Conservation (phyloP, 2,888 invertebrate species). For the Marasmarcha lunaedactyla region DNA sequence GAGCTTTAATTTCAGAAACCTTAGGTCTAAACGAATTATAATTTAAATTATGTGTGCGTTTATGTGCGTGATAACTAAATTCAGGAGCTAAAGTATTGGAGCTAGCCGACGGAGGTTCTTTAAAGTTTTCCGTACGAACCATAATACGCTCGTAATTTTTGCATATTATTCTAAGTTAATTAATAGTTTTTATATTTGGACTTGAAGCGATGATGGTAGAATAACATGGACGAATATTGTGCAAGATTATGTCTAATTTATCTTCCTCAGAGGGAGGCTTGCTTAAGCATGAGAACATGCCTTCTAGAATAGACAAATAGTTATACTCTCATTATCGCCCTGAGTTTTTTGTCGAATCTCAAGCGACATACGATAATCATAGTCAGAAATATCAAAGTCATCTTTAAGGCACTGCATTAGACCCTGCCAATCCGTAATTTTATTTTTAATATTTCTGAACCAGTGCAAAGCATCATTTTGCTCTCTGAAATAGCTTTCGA, state of each 20-base stretch:
- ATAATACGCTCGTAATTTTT: slow-evolving; percentile 11
- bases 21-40: too few relatives aligned
- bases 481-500: slow-evolving; percentile 1
- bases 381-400: slow-evolving; percentile 10
- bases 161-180: slow-evolving; percentile 7
- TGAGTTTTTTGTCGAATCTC: slow-evolving; percentile 6
- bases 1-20: too few relatives aligned
- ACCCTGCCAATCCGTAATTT: slow-evolving; percentile 1
- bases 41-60: too few relatives aligned
- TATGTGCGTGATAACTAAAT: too few relatives aligned
- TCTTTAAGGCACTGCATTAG: neutral
- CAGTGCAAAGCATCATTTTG: slow-evolving; percentile 7
- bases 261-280: slow-evolving; percentile 10
- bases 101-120: slow-evolving; percentile 9
- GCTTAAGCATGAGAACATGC: slow-evolving; percentile 12
- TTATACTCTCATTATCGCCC: slow-evolving; percentile 6
- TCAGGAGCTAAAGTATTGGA: slow-evolving; percentile 11
- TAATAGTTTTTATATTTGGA: slow-evolving; percentile 4
- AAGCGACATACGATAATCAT: slow-evolving; percentile 10
- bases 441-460: slow-evolving; percentile 1
- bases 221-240: slow-evolving; percentile 13
- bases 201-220: slow-evolving; percentile 10
- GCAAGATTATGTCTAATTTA: slow-evolving; percentile 11
- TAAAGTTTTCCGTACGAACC: slow-evolving; percentile 8
- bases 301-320: slow-evolving; percentile 11